Base-by-base conservation (phyloP, 2,888 invertebrate species). In the Vesta saturnalis region DNA sequence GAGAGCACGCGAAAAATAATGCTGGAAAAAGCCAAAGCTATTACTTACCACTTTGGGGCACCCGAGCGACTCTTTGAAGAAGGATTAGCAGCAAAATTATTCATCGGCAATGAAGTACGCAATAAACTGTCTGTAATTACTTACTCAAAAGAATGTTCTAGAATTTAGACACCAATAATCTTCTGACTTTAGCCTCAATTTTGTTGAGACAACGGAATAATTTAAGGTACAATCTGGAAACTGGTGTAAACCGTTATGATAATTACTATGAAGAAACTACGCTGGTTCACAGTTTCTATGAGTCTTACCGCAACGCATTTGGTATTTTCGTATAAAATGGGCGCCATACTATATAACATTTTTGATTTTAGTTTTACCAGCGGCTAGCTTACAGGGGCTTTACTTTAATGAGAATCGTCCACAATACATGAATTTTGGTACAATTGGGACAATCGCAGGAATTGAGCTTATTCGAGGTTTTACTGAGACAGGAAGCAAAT, bases 391-490 rank as follows among this genome's bases (percentile, higher is more conserved):
- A 1, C 69, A 69, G 23, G 69, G 69, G 8, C 52, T 69, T 0
- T 69, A 69, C 16, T 69, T 57, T 22, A 64, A 60, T 14, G 60
- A 69, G 12, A 61, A 69, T 18, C 64, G 69, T n/a, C 69, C 69
- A 0, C 60, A 58, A 18, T 69, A 69, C 18, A 35, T 69, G 43
- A 69, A 69, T 46, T 69, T 64, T 35, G 69, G 69, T 15, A 69
- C 69, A 5, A 35, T 69, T 0, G 69, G 64, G 8, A 61, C 58
- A 10, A 19, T 69, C 10, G 21, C 54, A 8, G 69, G 23, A 10
- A 49, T 35, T 19, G 64, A 64, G 39, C 19, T 69, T 12, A 60
- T 61, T 3, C 64, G 60, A 4, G 64, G 57, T 15, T 69, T 69
- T n/a, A 64, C 64, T 0, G 23, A 55, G 23, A 18, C 57, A 0